phyloP scores from a whole-genome alignment of 1,140 invertebrate species.

The Battus philenor region DNA sequence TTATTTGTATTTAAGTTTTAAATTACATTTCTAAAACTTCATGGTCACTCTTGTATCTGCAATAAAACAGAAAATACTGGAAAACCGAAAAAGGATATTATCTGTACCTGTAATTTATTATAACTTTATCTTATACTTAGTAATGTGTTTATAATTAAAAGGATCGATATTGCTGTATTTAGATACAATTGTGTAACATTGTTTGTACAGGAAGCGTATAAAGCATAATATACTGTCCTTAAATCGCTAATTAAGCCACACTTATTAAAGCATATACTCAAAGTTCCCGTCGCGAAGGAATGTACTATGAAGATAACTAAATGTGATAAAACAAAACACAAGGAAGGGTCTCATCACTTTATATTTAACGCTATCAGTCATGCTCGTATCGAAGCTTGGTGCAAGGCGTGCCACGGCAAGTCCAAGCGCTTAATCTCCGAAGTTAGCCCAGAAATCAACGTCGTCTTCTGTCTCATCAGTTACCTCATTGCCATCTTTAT shows the following conservation, averaged over 20 bases:
- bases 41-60: too few relatives aligned
- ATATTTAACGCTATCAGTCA: slow-evolving; percentile 63
- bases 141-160: too few relatives aligned
- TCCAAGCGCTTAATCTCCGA: slow-evolving; percentile 55
- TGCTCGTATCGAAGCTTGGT: slow-evolving; percentile 52
- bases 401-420: slow-evolving; percentile 50
- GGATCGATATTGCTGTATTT: too few relatives aligned
- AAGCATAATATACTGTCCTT: too few relatives aligned
- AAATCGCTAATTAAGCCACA: slow-evolving; percentile 47
- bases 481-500: slow-evolving; percentile 53
- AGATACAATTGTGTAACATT: too few relatives aligned
- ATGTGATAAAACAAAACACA: slow-evolving; percentile 55
- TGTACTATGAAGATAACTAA: slow-evolving; percentile 30
- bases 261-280: slow-evolving; percentile 41
- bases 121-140: too few relatives aligned
- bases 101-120: too few relatives aligned
- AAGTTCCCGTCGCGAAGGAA: slow-evolving; percentile 48
- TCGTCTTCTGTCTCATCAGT: slow-evolving; percentile 54
- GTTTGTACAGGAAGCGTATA: too few relatives aligned
- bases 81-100: too few relatives aligned
- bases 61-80: too few relatives aligned
- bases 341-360: slow-evolving; percentile 49
- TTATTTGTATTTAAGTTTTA: too few relatives aligned
- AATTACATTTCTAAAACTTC: too few relatives aligned
- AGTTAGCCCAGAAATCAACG: slow-evolving; percentile 67